Percentiles rank a stretch among this genome's conserved stretches.
phyloP scores from a whole-genome alignment of 2,888 invertebrate genomes.

The Megamerina dolium region DNA sequence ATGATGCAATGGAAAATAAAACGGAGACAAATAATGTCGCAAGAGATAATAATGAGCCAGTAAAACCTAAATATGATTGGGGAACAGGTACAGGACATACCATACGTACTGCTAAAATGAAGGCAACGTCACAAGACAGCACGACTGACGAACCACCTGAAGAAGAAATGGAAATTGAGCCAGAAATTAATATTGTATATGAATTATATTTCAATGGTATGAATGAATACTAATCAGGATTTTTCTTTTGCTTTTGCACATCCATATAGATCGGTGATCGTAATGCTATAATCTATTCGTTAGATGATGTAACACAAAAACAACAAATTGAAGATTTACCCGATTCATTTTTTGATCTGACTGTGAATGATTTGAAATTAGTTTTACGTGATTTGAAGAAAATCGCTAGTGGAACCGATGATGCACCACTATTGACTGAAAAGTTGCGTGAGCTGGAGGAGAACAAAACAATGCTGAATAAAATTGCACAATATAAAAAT shows the following conservation, averaged over 20 bases:
- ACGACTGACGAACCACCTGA: constrained; percentile 15
- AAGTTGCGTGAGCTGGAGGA: constrained; percentile 58
- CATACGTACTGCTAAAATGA: constrained; percentile 26
- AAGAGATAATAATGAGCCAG: constrained; percentile 7
- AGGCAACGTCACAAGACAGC: constrained; percentile 5
- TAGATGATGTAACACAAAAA: constrained; percentile 57
- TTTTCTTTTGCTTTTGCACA: no score
- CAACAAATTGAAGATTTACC: constrained; percentile 64
- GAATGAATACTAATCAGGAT: constrained; percentile 1
- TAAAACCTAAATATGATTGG: constrained; percentile 39
- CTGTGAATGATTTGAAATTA: constrained; percentile 71
- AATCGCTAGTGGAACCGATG: constrained; percentile 59
- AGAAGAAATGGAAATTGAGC: constrained; percentile 24
- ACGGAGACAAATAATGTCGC: neutral
- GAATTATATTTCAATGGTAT: neutral
- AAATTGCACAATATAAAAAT: constrained; percentile 64
- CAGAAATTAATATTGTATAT: constrained; percentile 38
- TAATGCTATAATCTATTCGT: constrained; percentile 68
- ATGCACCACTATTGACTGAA: constrained; percentile 67
- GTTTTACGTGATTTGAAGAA: constrained; percentile 69
- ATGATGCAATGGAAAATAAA: constrained; percentile 6
- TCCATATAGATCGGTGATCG: constrained; percentile 69
- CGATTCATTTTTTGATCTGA: constrained; percentile 85
- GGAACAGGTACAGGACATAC: constrained; percentile 37
- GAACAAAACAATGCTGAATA: constrained; percentile 53